These are phyloP conservation scores for Cavia porcellus DNA, from an alignment of 2,113 vertebrate genomes.

Conservation along the genomic window DNA sequence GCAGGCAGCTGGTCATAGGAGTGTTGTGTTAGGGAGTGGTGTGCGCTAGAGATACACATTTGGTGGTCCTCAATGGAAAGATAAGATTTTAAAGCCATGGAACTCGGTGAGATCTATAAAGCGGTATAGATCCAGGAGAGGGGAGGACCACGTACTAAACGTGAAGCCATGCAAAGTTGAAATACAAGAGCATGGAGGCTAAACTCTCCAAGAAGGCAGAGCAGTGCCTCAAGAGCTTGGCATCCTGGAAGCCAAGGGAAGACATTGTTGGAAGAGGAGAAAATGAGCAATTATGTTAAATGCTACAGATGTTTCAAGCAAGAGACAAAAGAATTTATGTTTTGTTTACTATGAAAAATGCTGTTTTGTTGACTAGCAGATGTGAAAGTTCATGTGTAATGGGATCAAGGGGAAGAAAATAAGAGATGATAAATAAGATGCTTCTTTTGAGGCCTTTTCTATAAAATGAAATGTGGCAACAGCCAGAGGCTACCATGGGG, in stretches of 20 bases:
- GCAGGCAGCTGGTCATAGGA: not conserved
- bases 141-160: not conserved
- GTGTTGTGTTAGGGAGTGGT: not conserved
- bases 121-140: not conserved
- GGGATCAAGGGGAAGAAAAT: not conserved
- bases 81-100: not conserved
- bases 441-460: conserved; percentile 13
- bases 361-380: not conserved
- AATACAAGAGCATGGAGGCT: not conserved
- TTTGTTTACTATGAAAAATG: not conserved
- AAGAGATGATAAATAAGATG: not conserved
- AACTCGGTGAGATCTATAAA: not conserved
- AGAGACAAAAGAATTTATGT: not conserved
- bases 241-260: not conserved
- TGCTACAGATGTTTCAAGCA: not conserved
- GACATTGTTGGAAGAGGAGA: not conserved
- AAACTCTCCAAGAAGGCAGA: not conserved
- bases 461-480: not conserved
- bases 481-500: not conserved
- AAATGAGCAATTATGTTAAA: too few species aligned
- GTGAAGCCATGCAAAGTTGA: not conserved
- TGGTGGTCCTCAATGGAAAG: not conserved
- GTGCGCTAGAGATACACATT: not conserved
- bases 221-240: not conserved
- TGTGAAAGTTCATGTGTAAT: not conserved